A percentile compares a stretch with the other conserved stretches of the same genome.
Evolutionary conservation across 2,113 vertebrate species (phyloP).

Genomic region (Saiga tatarica): DNA sequence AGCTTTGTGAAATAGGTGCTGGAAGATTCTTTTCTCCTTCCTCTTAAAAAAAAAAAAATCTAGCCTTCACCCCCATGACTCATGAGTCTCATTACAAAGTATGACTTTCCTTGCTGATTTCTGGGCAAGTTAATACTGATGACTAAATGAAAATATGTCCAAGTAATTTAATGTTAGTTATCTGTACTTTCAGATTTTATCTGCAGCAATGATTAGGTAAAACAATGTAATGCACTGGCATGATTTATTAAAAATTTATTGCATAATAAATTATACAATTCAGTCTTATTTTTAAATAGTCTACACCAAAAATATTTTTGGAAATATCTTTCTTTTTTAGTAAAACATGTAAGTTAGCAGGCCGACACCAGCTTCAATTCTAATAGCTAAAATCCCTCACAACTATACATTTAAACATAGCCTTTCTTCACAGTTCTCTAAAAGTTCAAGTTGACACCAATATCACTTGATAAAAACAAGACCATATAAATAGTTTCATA

Average conservation of each 20-base stretch:
- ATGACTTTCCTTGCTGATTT: conserved; percentile 24
- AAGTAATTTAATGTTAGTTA: background rate
- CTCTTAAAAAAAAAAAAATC: background rate
- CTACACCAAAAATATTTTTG: conserved; percentile 45
- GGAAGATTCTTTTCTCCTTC: background rate
- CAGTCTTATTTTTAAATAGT: conserved; percentile 44
- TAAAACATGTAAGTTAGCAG: conserved; percentile 1
- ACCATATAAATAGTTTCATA: background rate
- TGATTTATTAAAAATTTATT: conserved; percentile 48
- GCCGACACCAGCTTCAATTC: background rate
- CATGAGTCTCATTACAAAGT: background rate
- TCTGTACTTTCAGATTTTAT: conserved; percentile 22
- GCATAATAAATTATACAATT: conserved; percentile 53
- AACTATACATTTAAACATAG: background rate
- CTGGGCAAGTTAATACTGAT: background rate
- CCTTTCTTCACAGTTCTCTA: background rate
- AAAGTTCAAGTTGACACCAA: background rate
- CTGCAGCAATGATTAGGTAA: background rate
- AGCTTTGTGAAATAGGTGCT: background rate
- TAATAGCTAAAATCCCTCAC: background rate
- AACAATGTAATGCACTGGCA: background rate
- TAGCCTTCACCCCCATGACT: background rate
- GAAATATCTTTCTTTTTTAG: background rate
- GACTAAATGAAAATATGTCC: background rate
- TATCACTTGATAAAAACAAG: background rate